Evolutionary conservation across 2,797 vertebrate species (phyloP), one percentile per base, ranked within the genome.

Genomic region (Sebastes cheni): DNA sequence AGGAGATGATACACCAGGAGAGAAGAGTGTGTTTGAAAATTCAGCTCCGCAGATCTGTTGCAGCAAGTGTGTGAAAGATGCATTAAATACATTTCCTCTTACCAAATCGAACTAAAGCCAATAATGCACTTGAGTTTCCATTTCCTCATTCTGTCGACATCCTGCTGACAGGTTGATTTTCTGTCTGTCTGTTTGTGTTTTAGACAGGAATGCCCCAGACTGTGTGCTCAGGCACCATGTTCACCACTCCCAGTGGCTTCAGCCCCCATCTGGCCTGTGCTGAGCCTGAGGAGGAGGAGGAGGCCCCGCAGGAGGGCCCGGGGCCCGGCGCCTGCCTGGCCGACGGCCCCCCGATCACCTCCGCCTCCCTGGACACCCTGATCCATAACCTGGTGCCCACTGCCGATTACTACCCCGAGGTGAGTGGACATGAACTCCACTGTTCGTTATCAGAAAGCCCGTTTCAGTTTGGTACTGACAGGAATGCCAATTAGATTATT

Each of bases 311-410:
- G 89, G 96, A 97, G 74, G 95, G 96, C 89, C 90, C 92, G 34
- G 93, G 80, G 64, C 89, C 94, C 1, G 93, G 88, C 60, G 91
- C 95, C 42, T 91, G 91, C 81, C 87, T 94, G 78, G 77, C 91
- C 0, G 93, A 95, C 8, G 93, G 93, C 32, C 93, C 93, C 29
- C 94, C 95, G 50, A 96, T 97, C 89, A 96, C 96, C 85, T 98
- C 97, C 42, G 97, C 97, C 88, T 97, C 97, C 85, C 93, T 98
- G 88, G 97, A 98, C 90, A 97, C 97, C 69, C 95, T 98, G 77
- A 97, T 98, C 87, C 97, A 98, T 87, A 97, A 97, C 85, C 95
- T 98, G 75, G 96, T 97, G 83, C 97, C 97, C 91, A 98, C 97
- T 56, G 94, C 97, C 1, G 96, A 98, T 87, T 98, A 98, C 93